Base-by-base conservation (phyloP, 2,888 invertebrate species). In the Lamellibrachia columna region DNA sequence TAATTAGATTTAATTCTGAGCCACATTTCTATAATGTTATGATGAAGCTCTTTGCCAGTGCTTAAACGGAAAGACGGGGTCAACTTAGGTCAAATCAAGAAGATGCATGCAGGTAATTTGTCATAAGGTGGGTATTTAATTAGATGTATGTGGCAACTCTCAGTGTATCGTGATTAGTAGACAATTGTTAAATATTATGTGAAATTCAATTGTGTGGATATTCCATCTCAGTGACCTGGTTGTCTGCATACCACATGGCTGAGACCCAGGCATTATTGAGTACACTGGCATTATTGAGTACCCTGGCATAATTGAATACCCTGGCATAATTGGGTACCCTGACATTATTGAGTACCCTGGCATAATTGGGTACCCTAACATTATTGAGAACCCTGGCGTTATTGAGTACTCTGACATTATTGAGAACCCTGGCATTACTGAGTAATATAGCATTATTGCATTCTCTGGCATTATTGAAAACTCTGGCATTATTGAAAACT, bases 1-100 rank as follows among this genome's bases (percentile, higher is more conserved):
- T 75, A 75, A 75, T 75, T 75, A 75, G 75, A 75, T 75, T 75
- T 75, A 15, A 75, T 75, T 75, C n/a, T 15, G 75, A 75, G 75
- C 22, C 75, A 75, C 75, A 22, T 6, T 75, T 75, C 15, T n/a
- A 15, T n/a, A 75, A 75, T n/a, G 22, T 22, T 75, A 75, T 22
- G 75, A 75, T n/a, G 22, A 75, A 6, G 22, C 75, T 22, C 75
- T 22, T 75, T 75, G 75, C 22, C 75, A 75, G 75, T 3, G n/a
- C 75, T 75, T 75, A 22, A 75, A 75, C 15, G n/a, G 1, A 22
- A 11, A 4, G 75, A 75, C 75, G n/a, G 75, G 75, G 75, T 75
- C 75, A 75, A 22, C 22, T n/a, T 4, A 75, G 75, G 75, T 75
- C 22, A 22, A 22, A 75, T 75, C 75, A 22, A 22, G 75, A 55